Evolutionary conservation across 2,797 vertebrate genomes (phyloP).

Genomic region (Cryptoblepharus egeriae): DNA sequence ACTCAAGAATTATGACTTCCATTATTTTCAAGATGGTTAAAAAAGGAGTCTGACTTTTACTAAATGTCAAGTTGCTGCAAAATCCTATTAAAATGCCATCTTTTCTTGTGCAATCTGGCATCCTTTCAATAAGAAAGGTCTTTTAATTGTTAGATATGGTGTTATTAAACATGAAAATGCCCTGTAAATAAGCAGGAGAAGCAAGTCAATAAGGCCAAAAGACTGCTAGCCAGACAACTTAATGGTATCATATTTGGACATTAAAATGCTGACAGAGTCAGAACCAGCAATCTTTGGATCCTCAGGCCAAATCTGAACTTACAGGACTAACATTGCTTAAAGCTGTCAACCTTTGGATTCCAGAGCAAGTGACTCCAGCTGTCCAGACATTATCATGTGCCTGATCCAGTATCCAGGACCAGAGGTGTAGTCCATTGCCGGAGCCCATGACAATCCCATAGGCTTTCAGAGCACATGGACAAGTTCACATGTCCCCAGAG

Average conservation of each 20-base stretch:
- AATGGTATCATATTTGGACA: neutral
- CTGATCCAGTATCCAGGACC: too few relatives aligned
- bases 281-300: too few relatives aligned
- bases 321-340: too few relatives aligned
- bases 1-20: slow-evolving; percentile 58
- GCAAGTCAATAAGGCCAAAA: slow-evolving; percentile 49
- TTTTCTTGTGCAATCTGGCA: slow-evolving; percentile 34
- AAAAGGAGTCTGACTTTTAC: slow-evolving; percentile 49
- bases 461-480: too few relatives aligned
- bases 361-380: too few relatives aligned
- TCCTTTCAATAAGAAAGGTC: slow-evolving; percentile 51
- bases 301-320: too few relatives aligned
- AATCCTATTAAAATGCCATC: slow-evolving; percentile 49
- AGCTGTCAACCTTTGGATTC: too few relatives aligned
- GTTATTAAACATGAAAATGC: slow-evolving; percentile 54
- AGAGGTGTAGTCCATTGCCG: too few relatives aligned
- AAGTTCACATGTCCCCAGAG: too few relatives aligned
- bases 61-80: slow-evolving; percentile 46
- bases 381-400: too few relatives aligned
- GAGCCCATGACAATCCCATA: too few relatives aligned
- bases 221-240: slow-evolving; percentile 40
- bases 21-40: slow-evolving; percentile 59
- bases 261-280: slow-evolving; percentile 29
- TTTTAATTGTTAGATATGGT: slow-evolving; percentile 56
- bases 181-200: slow-evolving; percentile 57